Evolutionary conservation across 2,888 invertebrate genomes (phyloP), one percentile per base, ranked within the genome.

Genomic region (Belgica antarctica): DNA sequence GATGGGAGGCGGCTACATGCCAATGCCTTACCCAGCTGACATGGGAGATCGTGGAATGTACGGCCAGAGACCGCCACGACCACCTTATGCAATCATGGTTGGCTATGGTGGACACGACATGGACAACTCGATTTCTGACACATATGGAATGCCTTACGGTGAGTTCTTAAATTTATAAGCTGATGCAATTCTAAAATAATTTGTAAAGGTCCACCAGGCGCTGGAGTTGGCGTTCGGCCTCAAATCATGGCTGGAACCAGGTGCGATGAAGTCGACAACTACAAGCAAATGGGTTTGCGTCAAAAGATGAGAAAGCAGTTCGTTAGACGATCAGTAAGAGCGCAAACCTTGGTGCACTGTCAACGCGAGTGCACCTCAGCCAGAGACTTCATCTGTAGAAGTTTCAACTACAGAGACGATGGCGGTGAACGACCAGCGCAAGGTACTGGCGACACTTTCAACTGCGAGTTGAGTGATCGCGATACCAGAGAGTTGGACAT

Each of bases 381-480:
- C 28, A 84, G 89, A 74, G 92, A 92, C 76, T 94, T 94, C 77
- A 84, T 88, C 71, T 94, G 94, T 76, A 84, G 91, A 77, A 89
- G 93, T 34, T 94, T 94, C 80, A 94, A 93, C 81, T 94, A 86
- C 19, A 34, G 34, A 31, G 70, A 70, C 41, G 70, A 70, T 41
- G 31, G 41, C 12, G 62, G 82, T 4, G 82, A 81, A 62, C 81
- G 87, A 72, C 72, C 76, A 70, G 31, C 59, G 12, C 68, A 10
- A n/a, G 31, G 34, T 8, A 15, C 36, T 27, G 70, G 61, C 5
- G 70, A 70, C 19, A 28, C 61, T 7, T 70, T 70, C 46, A 95
- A 95, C 77, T 95, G 94, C 76, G 94, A 95, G 77, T 82, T 95
- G 5, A 94, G 92, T 77, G 94, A 94, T 77, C 84, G 91, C 62